phyloP scores from a whole-genome alignment of 1,140 invertebrate genomes.

The Brachionus koreanus region DNA sequence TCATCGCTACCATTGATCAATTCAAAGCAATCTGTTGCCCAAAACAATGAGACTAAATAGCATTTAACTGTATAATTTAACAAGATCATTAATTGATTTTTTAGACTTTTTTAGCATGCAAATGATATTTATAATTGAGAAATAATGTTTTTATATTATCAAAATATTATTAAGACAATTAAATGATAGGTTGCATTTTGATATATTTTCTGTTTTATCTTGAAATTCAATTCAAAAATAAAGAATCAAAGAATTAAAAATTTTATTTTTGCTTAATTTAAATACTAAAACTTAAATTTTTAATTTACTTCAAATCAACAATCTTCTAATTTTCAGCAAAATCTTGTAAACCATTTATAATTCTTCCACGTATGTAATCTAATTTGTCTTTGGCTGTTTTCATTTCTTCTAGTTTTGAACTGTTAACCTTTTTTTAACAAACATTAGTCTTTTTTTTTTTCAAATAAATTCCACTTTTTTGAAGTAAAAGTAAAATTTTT shows the following conservation, averaged over 20 bases:
- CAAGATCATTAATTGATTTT: neutral
- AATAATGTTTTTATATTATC: too few relatives aligned
- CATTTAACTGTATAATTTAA: neutral
- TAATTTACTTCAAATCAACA: neutral
- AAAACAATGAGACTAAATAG: neutral
- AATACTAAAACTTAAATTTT: neutral
- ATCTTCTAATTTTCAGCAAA: constrained; percentile 20
- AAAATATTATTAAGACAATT: too few relatives aligned
- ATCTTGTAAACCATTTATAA: constrained; percentile 20
- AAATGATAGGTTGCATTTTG: too few relatives aligned
- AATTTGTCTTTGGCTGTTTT: constrained; percentile 24
- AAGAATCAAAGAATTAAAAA: neutral
- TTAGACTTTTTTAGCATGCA: too few relatives aligned
- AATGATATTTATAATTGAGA: too few relatives aligned
- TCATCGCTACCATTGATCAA: neutral
- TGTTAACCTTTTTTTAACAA: constrained; percentile 7
- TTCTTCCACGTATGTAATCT: constrained; percentile 8
- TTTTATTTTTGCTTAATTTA: neutral
- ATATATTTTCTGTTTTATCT: too few relatives aligned
- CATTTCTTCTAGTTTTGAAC: constrained; percentile 30
- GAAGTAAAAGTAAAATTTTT: neutral
- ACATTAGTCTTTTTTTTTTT: too few relatives aligned
- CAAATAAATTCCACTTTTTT: too few relatives aligned
- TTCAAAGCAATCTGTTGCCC: neutral
- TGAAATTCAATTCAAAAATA: neutral